A percentile compares a stretch with the other conserved stretches of the same genome.
phyloP scores from a whole-genome alignment of 2,797 vertebrate species.

The Chiloscyllium punctatum region DNA sequence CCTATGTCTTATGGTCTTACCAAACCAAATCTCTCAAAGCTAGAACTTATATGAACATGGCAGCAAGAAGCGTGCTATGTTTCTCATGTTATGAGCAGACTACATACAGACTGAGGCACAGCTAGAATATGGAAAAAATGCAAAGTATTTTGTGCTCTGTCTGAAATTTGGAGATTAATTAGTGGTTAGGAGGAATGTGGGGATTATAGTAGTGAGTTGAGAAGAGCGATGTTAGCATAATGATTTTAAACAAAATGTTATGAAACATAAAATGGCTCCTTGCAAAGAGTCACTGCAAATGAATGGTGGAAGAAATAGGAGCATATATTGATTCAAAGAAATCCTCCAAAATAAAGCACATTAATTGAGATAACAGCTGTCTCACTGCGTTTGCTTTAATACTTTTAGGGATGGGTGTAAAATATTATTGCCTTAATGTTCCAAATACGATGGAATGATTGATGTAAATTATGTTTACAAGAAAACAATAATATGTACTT shows the following conservation, averaged over 20 bases:
- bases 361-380: neutral
- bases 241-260: neutral
- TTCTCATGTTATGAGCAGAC: neutral
- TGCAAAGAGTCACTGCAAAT: neutral
- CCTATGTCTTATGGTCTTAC: neutral
- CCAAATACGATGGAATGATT: neutral
- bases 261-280: neutral
- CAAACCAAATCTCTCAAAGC: neutral
- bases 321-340: neutral
- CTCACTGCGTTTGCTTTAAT: neutral
- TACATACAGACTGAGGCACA: neutral
- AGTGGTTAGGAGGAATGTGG: neutral
- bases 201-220: neutral
- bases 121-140: neutral
- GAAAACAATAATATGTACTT: constrained; percentile 48
- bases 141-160: neutral
- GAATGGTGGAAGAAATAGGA: neutral
- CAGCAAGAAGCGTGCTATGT: neutral
- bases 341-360: neutral
- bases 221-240: neutral
- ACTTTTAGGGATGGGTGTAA: neutral
- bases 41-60: neutral
- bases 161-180: neutral
- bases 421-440: neutral
- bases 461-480: neutral